A percentile compares a stretch with the other conserved stretches of the same genome.
phyloP scores from a whole-genome alignment of 1,140 invertebrate genomes.

The Brachionus angularis region DNA sequence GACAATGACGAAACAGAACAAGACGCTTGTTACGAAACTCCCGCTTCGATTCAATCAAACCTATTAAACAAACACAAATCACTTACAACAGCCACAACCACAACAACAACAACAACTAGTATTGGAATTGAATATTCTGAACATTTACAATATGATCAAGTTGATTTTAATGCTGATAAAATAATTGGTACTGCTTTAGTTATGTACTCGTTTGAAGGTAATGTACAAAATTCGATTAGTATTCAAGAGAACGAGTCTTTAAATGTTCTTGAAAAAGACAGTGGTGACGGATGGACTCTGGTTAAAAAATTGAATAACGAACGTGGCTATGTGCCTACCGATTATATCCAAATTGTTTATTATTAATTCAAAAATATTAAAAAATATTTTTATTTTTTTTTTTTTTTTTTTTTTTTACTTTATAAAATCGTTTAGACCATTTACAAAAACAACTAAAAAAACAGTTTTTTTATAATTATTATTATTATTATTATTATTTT shows the following conservation, averaged over 20 bases:
- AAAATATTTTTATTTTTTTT: not conserved
- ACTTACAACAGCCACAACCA: too few species aligned
- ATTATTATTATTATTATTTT: too few species aligned
- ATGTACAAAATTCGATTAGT: constrained; percentile 22
- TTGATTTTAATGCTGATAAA: not conserved
- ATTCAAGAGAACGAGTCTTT: constrained; percentile 37
- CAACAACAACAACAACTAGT: too few species aligned
- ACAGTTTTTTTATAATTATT: too few species aligned
- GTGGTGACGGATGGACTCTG: constrained; percentile 41
- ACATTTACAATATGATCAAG: not conserved
- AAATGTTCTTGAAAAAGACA: constrained; percentile 43
- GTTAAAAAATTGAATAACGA: not conserved
- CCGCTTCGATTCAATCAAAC: too few species aligned
- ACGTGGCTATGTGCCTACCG: constrained; percentile 29
- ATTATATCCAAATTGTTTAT: constrained; percentile 36
- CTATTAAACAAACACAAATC: too few species aligned
- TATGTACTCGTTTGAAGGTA: constrained; percentile 31
- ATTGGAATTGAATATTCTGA: too few species aligned
- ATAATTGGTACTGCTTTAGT: constrained; percentile 27
- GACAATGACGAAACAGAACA: not conserved
- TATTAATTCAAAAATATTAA: not conserved
- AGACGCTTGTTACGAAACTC: not conserved
- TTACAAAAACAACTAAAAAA: too few species aligned
- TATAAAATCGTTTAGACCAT: too few species aligned
- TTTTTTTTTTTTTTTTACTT: too few species aligned